Evolutionary conservation across 2,888 invertebrate species (phyloP).

Genomic region (Pheosia gnoma): DNA sequence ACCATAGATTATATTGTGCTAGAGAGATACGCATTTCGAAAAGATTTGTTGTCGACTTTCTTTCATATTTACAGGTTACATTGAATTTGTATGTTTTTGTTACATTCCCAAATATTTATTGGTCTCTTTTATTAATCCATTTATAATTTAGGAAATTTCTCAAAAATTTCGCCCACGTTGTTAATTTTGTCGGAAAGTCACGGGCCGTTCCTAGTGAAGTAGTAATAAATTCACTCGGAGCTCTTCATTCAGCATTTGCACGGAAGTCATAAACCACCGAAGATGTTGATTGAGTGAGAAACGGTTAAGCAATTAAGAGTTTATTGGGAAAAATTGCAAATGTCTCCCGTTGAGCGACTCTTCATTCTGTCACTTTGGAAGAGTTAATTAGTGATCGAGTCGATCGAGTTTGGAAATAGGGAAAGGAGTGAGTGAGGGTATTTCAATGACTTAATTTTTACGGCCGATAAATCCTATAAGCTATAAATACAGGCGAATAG

Average conservation of each 20-base stretch:
- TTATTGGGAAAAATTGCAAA: constrained; percentile 73
- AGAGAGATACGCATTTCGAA: too few species aligned
- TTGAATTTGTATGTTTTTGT: too few species aligned
- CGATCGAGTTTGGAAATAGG: constrained; percentile 30
- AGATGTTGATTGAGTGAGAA: constrained; percentile 68
- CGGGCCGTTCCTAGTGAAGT: constrained; percentile 23
- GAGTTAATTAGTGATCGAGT: constrained; percentile 57
- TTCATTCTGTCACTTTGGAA: constrained; percentile 39
- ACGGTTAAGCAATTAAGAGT: constrained; percentile 56
- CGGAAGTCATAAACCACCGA: constrained; percentile 61
- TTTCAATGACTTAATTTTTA: neutral
- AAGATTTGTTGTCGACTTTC: too few species aligned
- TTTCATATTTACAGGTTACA: too few species aligned
- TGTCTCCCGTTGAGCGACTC: constrained; percentile 42
- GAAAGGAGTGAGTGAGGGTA: constrained; percentile 13
- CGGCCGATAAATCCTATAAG: neutral
- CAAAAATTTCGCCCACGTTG: neutral
- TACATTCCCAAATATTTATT: too few species aligned
- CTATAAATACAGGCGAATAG: too few species aligned
- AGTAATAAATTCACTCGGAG: constrained; percentile 54
- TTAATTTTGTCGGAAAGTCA: neutral
- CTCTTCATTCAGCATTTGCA: constrained; percentile 40
- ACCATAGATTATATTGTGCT: too few species aligned
- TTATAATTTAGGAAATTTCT: too few species aligned
- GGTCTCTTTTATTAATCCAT: too few species aligned